These are phyloP conservation scores for Drosophila siamana DNA, from an alignment of 2,888 invertebrate genomes.

Conservation along the genomic window DNA sequence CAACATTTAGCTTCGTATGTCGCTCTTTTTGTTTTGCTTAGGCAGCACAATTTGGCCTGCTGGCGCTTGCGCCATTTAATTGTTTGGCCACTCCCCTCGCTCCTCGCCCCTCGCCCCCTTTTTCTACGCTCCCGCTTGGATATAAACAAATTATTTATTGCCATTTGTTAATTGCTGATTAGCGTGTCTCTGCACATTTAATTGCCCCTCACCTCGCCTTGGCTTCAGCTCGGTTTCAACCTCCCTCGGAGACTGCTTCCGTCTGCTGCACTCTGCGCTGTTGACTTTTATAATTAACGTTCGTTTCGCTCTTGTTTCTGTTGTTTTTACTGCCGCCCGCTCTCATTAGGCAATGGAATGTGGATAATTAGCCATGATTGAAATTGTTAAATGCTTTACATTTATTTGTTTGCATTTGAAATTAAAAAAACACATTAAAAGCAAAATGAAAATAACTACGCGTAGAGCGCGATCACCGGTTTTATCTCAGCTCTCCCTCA, in stretches of 20 bases:
- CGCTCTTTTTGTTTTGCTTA: conserved; percentile 31
- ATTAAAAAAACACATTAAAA: conserved; percentile 50
- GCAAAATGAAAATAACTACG: conserved; percentile 4
- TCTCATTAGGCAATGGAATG: conserved; percentile 67
- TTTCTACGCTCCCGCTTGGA: background rate
- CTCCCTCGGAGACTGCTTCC: conserved; percentile 5
- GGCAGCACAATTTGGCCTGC: conserved; percentile 42
- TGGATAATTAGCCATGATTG: conserved; percentile 77
- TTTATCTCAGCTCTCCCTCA: conserved; percentile 16
- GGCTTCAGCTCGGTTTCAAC: background rate
- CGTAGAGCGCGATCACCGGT: background rate
- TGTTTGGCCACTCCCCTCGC: conserved; percentile 23
- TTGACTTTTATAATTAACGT: conserved; percentile 68
- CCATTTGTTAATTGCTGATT: conserved; percentile 72
- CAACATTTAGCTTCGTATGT: conserved; percentile 48
- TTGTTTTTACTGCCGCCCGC: conserved; percentile 42
- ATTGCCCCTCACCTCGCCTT: conserved; percentile 47
- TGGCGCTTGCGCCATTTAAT: conserved; percentile 74
- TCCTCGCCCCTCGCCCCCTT: background rate
- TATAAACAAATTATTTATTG: conserved; percentile 63
- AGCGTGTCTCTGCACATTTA: conserved; percentile 51
- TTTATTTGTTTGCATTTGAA: conserved; percentile 75
- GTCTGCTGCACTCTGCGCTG: conserved; percentile 17
- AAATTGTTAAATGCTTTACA: conserved; percentile 66
- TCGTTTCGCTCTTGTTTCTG: conserved; percentile 30